phyloP scores from a whole-genome alignment of 1,140 invertebrate species.

The Bombus soroeensis region DNA sequence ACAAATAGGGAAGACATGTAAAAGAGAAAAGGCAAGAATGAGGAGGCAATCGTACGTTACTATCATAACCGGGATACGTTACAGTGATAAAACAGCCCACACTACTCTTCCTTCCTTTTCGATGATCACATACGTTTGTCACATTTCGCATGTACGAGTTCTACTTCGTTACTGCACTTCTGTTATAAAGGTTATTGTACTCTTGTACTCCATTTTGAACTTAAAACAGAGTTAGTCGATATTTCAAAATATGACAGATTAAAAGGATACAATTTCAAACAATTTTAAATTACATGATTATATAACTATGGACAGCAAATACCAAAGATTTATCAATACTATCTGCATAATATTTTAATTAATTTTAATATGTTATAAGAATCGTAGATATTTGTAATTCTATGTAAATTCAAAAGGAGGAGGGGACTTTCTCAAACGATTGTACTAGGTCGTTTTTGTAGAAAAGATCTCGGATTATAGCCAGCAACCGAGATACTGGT shows the following conservation, averaged over 20 bases:
- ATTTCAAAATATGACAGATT: not conserved
- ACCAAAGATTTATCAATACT: not conserved
- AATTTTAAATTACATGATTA: too few relatives aligned
- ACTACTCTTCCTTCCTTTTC: conserved; percentile 70
- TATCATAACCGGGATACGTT: conserved; percentile 65
- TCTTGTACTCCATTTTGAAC: not conserved
- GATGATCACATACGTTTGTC: conserved; percentile 54
- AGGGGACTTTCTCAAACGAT: not conserved
- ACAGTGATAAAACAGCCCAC: conserved; percentile 68
- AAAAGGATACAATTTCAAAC: too few relatives aligned
- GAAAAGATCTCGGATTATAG: conserved; percentile 1
- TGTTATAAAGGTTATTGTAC: not conserved
- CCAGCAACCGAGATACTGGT: not conserved
- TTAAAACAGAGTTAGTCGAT: not conserved
- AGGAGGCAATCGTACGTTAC: conserved; percentile 63
- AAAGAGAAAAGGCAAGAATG: conserved; percentile 38
- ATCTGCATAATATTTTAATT: not conserved
- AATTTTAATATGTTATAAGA: not conserved
- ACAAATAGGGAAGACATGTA: not conserved
- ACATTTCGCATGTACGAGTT: conserved; percentile 1
- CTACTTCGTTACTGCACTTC: not conserved
- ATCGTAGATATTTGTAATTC: not conserved
- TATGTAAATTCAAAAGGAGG: not conserved
- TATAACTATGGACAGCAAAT: not conserved
- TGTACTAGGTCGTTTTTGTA: not conserved